Percentiles rank a stretch among this genome's conserved stretches.
Evolutionary conservation across 1,140 invertebrate species (phyloP).

Genomic region (Archegozetes longisetosus): DNA sequence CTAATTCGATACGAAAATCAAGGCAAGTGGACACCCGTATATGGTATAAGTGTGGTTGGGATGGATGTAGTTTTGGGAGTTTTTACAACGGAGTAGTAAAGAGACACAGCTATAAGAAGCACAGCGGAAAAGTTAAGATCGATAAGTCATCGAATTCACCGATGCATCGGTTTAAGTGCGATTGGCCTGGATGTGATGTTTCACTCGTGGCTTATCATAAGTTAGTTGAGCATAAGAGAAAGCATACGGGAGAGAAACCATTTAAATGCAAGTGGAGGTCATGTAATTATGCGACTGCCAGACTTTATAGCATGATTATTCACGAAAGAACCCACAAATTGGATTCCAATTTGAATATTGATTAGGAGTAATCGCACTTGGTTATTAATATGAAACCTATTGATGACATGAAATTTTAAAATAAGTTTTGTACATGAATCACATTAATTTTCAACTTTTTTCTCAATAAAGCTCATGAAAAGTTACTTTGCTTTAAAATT

Average conservation of each 20-base stretch:
- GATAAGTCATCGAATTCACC: slow-evolving; percentile 11
- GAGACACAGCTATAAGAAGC: slow-evolving; percentile 1
- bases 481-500: too few species aligned
- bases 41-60: slow-evolving; percentile 12
- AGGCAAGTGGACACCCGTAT: background rate
- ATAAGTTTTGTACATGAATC: too few species aligned
- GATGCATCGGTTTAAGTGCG: slow-evolving; percentile 12
- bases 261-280: slow-evolving; percentile 98
- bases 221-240: slow-evolving; percentile 83
- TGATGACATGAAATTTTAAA: too few species aligned
- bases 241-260: slow-evolving; percentile 96
- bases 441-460: too few species aligned
- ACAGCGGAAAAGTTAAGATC: slow-evolving; percentile 3
- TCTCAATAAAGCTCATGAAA: too few species aligned
- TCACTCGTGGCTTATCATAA: slow-evolving; percentile 35
- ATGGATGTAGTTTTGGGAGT: slow-evolving; percentile 14
- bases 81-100: slow-evolving; percentile 13
- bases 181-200: slow-evolving; percentile 13
- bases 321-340: slow-evolving; percentile 13
- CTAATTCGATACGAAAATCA: background rate
- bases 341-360: too few species aligned
- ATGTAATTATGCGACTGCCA: slow-evolving; percentile 54
- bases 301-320: slow-evolving; percentile 11
- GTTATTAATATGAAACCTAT: too few species aligned
- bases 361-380: too few species aligned